These are phyloP conservation scores for Percina caprodes DNA, from an alignment of 2,113 vertebrate genomes.

Conservation along the genomic window DNA sequence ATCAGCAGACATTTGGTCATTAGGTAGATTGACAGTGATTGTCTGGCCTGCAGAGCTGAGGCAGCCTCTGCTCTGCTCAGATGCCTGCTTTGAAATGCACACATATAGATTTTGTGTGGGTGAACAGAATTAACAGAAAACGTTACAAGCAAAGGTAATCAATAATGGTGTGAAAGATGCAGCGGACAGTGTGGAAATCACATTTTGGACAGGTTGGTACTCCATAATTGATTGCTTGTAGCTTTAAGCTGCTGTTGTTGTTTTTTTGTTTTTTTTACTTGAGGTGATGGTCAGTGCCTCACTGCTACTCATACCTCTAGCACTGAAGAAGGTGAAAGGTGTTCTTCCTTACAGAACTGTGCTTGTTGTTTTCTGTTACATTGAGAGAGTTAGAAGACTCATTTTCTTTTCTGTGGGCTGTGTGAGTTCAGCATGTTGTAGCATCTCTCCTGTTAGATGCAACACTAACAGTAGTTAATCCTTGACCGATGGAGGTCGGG, in stretches of 20 bases:
- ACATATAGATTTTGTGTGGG: constrained; percentile 83
- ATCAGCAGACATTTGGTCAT: constrained; percentile 80
- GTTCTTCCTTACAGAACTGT: constrained; percentile 13
- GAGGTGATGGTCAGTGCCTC: constrained; percentile 41
- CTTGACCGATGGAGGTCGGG: neutral
- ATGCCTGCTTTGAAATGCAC: constrained; percentile 79
- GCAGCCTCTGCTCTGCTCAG: constrained; percentile 65
- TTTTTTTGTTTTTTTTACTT: constrained; percentile 31
- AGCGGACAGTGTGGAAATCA: constrained; percentile 80
- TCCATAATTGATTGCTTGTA: constrained; percentile 79
- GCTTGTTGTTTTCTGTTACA: constrained; percentile 19
- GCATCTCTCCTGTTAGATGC: neutral
- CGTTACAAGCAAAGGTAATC: constrained; percentile 82
- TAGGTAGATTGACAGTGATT: constrained; percentile 83
- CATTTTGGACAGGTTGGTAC: constrained; percentile 78
- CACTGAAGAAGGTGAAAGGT: constrained; percentile 22
- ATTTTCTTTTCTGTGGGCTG: constrained; percentile 8
- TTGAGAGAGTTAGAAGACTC: neutral
- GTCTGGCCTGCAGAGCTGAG: constrained; percentile 75
- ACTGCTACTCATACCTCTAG: constrained; percentile 3
- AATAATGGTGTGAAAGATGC: constrained; percentile 81
- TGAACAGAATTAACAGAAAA: constrained; percentile 85
- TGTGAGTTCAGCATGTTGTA: constrained; percentile 10
- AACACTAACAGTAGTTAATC: neutral
- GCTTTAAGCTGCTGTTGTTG: constrained; percentile 55